Percentiles rank a stretch among this genome's conserved stretches.
These are phyloP conservation scores for Erpobdella octoculata DNA, from an alignment of 2,888 invertebrate genomes.

Conservation along the genomic window DNA sequence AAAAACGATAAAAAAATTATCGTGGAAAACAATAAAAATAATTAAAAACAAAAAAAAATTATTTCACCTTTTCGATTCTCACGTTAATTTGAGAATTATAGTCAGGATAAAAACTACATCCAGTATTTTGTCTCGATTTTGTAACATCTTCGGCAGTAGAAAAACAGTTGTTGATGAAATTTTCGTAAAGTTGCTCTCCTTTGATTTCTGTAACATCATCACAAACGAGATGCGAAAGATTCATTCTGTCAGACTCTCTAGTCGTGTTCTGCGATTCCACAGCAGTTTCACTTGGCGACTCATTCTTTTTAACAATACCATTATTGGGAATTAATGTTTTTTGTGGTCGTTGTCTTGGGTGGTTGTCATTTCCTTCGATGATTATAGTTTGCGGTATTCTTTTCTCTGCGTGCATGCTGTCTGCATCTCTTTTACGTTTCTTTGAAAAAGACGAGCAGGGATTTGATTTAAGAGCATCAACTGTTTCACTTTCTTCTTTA, in stretches of 20 bases:
- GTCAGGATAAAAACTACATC: neutral
- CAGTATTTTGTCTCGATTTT: neutral
- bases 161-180: conserved; percentile 8
- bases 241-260: neutral
- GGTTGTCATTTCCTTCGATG: too few species aligned
- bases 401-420: neutral
- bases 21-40: neutral
- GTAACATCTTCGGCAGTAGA: conserved; percentile 3
- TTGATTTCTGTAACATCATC: conserved; percentile 5
- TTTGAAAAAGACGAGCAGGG: neutral
- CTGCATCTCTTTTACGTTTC: neutral
- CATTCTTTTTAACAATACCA: neutral
- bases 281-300: neutral
- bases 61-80: conserved; percentile 5
- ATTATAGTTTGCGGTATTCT: too few species aligned
- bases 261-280: neutral
- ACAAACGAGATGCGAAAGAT: neutral
- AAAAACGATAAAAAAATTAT: neutral
- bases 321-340: too few species aligned
- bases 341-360: too few species aligned
- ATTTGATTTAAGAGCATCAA: too few species aligned
- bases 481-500: neutral
- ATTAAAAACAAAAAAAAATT: neutral
- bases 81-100: conserved; percentile 7
- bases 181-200: neutral